Conservation (phyloP, 2,888 invertebrate genomes). For the Napeogenes inachia region DNA sequence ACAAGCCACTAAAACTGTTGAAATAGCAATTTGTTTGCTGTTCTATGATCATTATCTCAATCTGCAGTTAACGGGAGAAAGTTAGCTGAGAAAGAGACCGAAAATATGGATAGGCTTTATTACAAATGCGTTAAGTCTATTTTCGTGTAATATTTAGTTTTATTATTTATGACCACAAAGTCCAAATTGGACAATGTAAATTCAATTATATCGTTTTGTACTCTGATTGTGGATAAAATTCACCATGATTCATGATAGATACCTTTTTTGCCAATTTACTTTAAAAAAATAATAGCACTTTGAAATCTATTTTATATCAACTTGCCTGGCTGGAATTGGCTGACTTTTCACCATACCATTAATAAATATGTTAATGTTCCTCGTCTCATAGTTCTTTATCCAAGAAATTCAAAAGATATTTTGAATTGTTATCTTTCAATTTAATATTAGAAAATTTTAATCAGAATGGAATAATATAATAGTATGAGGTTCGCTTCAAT, state of each 20-base stretch:
- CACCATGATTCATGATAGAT: background rate
- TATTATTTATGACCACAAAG: background rate
- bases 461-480: too few relatives aligned
- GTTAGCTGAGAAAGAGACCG: background rate
- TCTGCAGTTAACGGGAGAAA: background rate
- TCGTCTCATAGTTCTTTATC: too few relatives aligned
- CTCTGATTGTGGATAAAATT: background rate
- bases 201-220: background rate
- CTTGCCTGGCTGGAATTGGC: too few relatives aligned
- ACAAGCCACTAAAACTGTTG: constrained; percentile 2
- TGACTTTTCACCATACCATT: too few relatives aligned
- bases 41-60: constrained; percentile 3
- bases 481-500: too few relatives aligned
- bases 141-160: background rate
- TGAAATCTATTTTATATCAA: too few relatives aligned
- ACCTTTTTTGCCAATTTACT: too few relatives aligned
- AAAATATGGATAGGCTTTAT: constrained; percentile 1
- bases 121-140: background rate
- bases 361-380: too few relatives aligned
- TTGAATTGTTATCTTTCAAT: too few relatives aligned
- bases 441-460: too few relatives aligned
- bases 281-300: too few relatives aligned
- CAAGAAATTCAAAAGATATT: too few relatives aligned
- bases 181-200: background rate
- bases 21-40: constrained; percentile 2